Conservation (phyloP, 1,140 invertebrate species). For the Pseudomyrmex cubaensis region DNA sequence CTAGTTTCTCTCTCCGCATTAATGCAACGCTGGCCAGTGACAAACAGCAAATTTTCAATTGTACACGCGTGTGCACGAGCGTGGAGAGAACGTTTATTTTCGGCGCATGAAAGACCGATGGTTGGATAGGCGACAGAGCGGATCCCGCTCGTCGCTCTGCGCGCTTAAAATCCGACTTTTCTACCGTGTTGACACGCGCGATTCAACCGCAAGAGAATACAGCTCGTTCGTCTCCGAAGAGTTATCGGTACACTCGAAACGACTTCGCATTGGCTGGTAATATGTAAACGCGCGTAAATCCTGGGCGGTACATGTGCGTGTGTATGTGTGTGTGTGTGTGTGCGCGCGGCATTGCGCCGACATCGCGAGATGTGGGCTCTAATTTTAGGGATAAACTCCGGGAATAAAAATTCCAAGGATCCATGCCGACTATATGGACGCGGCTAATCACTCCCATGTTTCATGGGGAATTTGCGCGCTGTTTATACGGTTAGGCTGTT, state of each 20-base stretch:
- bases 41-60: constrained; percentile 70
- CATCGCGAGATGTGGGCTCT: constrained; percentile 47
- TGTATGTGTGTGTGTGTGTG: constrained; percentile 12
- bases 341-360: constrained; percentile 25
- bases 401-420: constrained; percentile 66
- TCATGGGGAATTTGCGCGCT: constrained; percentile 64
- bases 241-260: constrained; percentile 67
- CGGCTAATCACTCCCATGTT: constrained; percentile 67
- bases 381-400: constrained; percentile 72
- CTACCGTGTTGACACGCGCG: neutral
- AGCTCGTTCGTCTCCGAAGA: constrained; percentile 70
- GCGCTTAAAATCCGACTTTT: constrained; percentile 61
- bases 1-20: constrained; percentile 57
- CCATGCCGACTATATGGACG: constrained; percentile 60
- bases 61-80: constrained; percentile 41
- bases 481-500: constrained; percentile 70
- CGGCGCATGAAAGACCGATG: constrained; percentile 30
- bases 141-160: neutral
- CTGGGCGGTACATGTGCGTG: neutral
- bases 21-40: constrained; percentile 62
- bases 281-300: constrained; percentile 70
- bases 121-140: constrained; percentile 43
- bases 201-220: neutral
- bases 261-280: constrained; percentile 43
- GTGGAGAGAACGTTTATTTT: constrained; percentile 39